Evolutionary conservation across 1,140 invertebrate genomes (phyloP).

Genomic region (Euwallacea similis): DNA sequence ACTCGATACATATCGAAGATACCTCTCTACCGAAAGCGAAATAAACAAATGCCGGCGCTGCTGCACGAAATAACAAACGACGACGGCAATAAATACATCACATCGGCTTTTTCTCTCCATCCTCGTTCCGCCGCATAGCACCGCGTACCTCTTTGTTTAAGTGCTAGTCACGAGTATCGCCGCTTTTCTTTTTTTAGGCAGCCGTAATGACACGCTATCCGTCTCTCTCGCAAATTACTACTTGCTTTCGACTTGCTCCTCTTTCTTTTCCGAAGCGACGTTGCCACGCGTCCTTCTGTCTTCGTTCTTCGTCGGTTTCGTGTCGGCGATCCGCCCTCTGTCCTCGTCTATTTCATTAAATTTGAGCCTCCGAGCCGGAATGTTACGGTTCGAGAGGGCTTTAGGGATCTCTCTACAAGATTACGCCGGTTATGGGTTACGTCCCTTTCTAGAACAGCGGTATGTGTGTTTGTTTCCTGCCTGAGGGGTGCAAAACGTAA

Average conservation of each 20-base stretch:
- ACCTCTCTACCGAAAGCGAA: constrained; percentile 26
- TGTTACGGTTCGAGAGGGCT: constrained; percentile 36
- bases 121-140: constrained; percentile 32
- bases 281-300: constrained; percentile 23
- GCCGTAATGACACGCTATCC: constrained; percentile 33
- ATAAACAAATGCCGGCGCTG: constrained; percentile 39
- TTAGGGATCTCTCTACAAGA: constrained; percentile 37
- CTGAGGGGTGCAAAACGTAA: constrained; percentile 38
- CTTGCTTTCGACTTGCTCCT: constrained; percentile 33
- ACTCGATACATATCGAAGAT: constrained; percentile 21
- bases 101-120: constrained; percentile 26
- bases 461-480: constrained; percentile 34
- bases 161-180: constrained; percentile 38
- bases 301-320: constrained; percentile 3
- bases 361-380: constrained; percentile 29
- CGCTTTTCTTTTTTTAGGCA: constrained; percentile 36
- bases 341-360: constrained; percentile 35
- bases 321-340: background rate
- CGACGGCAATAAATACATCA: constrained; percentile 40
- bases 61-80: constrained; percentile 39
- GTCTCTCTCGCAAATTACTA: constrained; percentile 41
- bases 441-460: constrained; percentile 36
- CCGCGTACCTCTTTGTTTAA: constrained; percentile 37
- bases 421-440: constrained; percentile 34
- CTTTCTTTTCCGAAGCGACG: constrained; percentile 26